These are phyloP conservation scores for Manduca sexta DNA, from an alignment of 1,140 invertebrate genomes.

Conservation along the genomic window DNA sequence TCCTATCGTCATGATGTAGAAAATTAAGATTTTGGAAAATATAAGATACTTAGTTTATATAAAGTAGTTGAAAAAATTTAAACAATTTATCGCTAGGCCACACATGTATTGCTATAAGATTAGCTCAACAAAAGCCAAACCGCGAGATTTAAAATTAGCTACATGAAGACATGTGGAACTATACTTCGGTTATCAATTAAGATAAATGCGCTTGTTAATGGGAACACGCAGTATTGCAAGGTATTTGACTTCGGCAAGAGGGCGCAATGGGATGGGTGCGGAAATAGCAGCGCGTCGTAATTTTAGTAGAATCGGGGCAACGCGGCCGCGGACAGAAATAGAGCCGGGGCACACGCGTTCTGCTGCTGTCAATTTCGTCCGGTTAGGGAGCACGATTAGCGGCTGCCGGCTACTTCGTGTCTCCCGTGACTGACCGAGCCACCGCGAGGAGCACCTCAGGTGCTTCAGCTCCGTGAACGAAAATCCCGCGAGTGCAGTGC, in stretches of 20 bases:
- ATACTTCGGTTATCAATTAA: background rate
- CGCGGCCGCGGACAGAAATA: conserved; percentile 66
- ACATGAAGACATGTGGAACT: background rate
- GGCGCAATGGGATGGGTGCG: conserved; percentile 55
- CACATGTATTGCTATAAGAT: no score
- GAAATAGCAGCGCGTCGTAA: conserved; percentile 68
- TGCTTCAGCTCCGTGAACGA: background rate
- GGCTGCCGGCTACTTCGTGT: conserved; percentile 13
- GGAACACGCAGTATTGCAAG: conserved; percentile 30
- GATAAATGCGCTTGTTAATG: no score
- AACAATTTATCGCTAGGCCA: no score
- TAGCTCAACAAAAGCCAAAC: no score
- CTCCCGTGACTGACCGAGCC: background rate
- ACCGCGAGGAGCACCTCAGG: no score
- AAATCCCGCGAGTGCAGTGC: conserved; percentile 26
- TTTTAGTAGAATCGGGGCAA: conserved; percentile 72
- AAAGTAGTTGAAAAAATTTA: no score
- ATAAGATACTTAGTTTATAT: no score
- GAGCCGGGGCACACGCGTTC: conserved; percentile 60
- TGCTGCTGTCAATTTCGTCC: conserved; percentile 66
- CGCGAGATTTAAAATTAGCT: no score
- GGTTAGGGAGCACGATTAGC: conserved; percentile 64
- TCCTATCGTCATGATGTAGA: no score
- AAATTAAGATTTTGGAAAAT: no score
- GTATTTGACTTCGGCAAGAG: conserved; percentile 38